Conservation (phyloP, 2,888 invertebrate species). For the Ferrisia virgata region DNA sequence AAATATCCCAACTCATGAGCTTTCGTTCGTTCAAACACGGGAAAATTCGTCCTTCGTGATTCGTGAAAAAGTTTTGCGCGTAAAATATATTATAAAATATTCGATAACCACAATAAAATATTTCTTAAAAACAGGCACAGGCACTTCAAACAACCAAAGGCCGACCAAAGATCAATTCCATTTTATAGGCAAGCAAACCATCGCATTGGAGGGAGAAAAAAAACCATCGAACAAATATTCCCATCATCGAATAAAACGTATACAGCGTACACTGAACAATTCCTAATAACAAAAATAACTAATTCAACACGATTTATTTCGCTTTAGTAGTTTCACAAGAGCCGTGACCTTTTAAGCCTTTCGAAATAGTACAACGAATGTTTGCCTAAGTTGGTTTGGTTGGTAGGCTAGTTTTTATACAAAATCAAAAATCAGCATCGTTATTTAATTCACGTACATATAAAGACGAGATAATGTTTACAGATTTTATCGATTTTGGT, state of each 20-base stretch:
- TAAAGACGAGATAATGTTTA: not conserved
- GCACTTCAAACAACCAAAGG: too few species aligned
- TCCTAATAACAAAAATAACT: not conserved
- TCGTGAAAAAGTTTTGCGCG: too few species aligned
- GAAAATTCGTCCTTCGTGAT: too few species aligned
- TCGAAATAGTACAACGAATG: not conserved
- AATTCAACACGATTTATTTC: not conserved
- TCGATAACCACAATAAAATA: too few species aligned
- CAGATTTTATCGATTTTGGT: not conserved
- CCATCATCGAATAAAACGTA: not conserved
- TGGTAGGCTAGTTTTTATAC: not conserved
- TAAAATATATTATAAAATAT: too few species aligned
- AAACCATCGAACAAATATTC: not conserved
- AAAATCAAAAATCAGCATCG: not conserved
- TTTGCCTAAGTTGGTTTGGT: not conserved
- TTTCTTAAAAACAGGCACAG: too few species aligned
- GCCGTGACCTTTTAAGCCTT: slow-evolving; percentile 6
- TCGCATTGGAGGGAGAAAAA: not conserved
- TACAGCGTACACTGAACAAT: not conserved
- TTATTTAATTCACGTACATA: not conserved
- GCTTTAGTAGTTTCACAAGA: not conserved
- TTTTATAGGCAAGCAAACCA: too few species aligned
- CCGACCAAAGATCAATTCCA: too few species aligned
- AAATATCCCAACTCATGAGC: too few species aligned
- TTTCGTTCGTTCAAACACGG: too few species aligned